Percentiles rank a stretch among this genome's conserved stretches.
These are phyloP conservation scores for Ciconia stormi DNA, from an alignment of 2,113 vertebrate species.

Conservation along the genomic window DNA sequence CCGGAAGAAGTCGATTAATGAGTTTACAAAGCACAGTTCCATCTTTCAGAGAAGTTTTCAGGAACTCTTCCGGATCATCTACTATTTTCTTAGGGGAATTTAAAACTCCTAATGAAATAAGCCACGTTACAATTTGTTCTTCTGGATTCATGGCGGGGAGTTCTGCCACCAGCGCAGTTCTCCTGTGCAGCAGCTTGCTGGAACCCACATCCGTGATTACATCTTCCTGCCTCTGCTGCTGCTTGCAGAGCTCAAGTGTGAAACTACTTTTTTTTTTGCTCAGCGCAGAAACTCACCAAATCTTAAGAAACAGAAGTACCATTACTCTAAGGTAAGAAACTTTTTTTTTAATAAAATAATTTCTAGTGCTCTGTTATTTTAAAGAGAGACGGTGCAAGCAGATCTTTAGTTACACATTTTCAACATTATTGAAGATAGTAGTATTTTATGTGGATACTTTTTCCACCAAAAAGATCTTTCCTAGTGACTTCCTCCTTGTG, in stretches of 20 bases:
- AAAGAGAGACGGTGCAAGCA: not conserved
- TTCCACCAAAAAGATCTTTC: not conserved
- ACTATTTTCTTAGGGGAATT: slow-evolving; percentile 95
- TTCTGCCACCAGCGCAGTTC: not conserved
- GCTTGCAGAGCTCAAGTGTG: slow-evolving; percentile 42
- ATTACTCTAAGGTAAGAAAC: not conserved
- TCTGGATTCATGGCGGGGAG: slow-evolving; percentile 88
- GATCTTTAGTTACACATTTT: not conserved
- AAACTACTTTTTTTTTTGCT: slow-evolving; percentile 17
- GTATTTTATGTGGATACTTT: not conserved
- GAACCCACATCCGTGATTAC: slow-evolving; percentile 89
- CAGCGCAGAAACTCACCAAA: not conserved
- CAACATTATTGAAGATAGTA: not conserved
- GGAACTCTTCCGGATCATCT: slow-evolving; percentile 89
- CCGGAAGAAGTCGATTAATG: slow-evolving; percentile 85
- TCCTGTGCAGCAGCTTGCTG: slow-evolving; percentile 62
- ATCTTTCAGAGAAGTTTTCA: slow-evolving; percentile 90
- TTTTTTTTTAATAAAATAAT: not conserved
- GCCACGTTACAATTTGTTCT: slow-evolving; percentile 94
- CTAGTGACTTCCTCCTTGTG: not conserved
- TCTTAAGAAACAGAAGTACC: not conserved
- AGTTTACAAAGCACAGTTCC: slow-evolving; percentile 94
- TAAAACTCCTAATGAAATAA: slow-evolving; percentile 93
- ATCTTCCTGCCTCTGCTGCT: slow-evolving; percentile 75
- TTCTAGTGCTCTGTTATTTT: not conserved